Evolutionary conservation across 2,113 vertebrate species (phyloP), one percentile per base, ranked within the genome.

Genomic region (Ornithorhynchus anatinus): DNA sequence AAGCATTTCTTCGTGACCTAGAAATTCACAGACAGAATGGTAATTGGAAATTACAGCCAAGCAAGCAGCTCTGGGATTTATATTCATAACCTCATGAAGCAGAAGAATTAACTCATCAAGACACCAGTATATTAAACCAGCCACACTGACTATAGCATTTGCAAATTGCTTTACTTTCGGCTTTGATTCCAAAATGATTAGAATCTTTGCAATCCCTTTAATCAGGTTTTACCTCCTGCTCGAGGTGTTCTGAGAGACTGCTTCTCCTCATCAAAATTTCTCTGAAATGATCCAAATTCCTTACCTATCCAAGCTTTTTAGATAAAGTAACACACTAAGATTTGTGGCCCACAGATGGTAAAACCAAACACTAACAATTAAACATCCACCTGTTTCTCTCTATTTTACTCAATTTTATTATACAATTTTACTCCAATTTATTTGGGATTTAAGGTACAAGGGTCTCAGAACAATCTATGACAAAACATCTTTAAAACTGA

Each of bases 91-190:
- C 36, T 44, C 37, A 56, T 39, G 33, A 40, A 64, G 50, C 69
- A 54, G 54, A 75, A 75, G 47, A 63, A 80, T 77, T 80, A 71
- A 69, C 40, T 69, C 59, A 53, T 79, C 77, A 84, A 79, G 57
- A 79, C 61, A 62, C 5, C 1, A 1, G 63, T 72, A 8, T 59
- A 52, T 5, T 44, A 75, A 76, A 69, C 58, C 29, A 42, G 17
- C 36, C 8, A 8, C 17, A 48, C 52, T 60, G 72, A 54, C 53
- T 54, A 20, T 1, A 62, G 43, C 79, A 82, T 68, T 59, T 77
- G 59, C 32, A 40, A 68, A 10, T 5, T 63, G 38, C 17, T 15
- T 20, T 17, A 19, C n/a, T 84, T 60, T 27, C 27, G 61, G 39
- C 0, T 54, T 37, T 47, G 56, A 1, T 29, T 50, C 60, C 50